phyloP scores from a whole-genome alignment of 2,888 invertebrate species.

The Temnothorax rugatulus region DNA sequence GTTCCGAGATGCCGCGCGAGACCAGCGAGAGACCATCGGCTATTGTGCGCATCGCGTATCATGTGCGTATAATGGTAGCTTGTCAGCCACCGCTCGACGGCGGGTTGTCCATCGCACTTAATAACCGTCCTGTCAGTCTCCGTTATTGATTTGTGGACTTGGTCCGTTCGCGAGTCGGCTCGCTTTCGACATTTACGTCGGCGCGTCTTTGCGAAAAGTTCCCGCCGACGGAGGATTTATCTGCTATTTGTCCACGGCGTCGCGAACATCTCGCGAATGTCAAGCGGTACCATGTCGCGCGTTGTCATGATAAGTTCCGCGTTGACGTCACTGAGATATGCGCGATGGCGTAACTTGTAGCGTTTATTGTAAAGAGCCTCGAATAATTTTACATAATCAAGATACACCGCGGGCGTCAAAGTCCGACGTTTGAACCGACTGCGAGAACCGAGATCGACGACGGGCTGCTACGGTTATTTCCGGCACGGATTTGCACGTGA shows the following conservation, averaged over 20 bases:
- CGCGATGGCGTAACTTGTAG: neutral
- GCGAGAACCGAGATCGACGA: neutral
- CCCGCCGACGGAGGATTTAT: neutral
- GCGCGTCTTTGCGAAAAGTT: neutral
- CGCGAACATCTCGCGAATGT: neutral
- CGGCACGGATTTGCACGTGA: neutral
- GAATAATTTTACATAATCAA: neutral
- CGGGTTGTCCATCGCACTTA: neutral
- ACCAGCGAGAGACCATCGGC: conserved; percentile 68
- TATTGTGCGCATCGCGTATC: conserved; percentile 80
- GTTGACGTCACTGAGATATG: neutral
- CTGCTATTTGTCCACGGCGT: neutral
- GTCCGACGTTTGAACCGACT: neutral
- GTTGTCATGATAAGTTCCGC: neutral
- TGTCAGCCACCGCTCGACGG: conserved; percentile 31
- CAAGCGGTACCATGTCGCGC: neutral
- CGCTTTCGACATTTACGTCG: neutral
- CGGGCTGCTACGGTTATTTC: neutral
- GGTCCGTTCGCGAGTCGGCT: neutral
- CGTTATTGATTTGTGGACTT: neutral
- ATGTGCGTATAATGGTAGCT: conserved; percentile 75
- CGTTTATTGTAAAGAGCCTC: neutral
- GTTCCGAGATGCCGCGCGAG: conserved; percentile 36
- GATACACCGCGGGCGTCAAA: neutral
- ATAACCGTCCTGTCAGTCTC: neutral